Percentiles rank a stretch among this genome's conserved stretches.
Conservation (phyloP, 2,888 invertebrate species). For the Diaphora mendica region DNA sequence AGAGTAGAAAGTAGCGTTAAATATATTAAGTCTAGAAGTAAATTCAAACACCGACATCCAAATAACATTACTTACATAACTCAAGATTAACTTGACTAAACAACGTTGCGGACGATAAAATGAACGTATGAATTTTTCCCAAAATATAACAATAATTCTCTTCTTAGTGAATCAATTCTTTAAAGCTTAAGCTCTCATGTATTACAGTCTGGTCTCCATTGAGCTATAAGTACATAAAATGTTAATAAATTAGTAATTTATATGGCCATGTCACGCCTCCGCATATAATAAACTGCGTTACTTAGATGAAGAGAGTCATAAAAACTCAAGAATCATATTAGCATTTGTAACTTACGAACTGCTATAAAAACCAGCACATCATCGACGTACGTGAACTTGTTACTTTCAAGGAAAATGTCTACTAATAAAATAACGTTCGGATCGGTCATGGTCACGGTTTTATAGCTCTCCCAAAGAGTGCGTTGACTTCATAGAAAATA, state of each 20-base stretch:
- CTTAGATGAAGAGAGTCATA: conserved; percentile 1
- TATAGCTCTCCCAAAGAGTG: conserved; percentile 5
- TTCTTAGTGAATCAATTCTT: background rate
- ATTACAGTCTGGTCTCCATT: background rate
- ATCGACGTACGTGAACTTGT: conserved; percentile 21
- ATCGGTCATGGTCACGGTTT: conserved; percentile 14
- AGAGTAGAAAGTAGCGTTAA: too few species aligned
- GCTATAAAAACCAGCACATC: conserved; percentile 25
- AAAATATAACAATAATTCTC: background rate
- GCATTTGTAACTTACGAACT: conserved; percentile 1
- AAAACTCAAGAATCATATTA: conserved; percentile 22
- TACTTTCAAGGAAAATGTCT: conserved; percentile 20
- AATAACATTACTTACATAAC: background rate
- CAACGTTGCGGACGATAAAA: background rate
- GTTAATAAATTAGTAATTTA: background rate
- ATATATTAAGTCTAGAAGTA: background rate
- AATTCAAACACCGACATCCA: background rate
- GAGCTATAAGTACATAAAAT: background rate
- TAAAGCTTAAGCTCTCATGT: background rate
- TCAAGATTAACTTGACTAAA: background rate
- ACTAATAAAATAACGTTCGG: conserved; percentile 10
- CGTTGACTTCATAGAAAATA: conserved; percentile 17
- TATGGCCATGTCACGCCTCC: background rate
- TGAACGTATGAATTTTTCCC: background rate
- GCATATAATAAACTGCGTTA: background rate